These are phyloP conservation scores for Drosophila navojoa DNA, from an alignment of 1,140 invertebrate genomes.

Conservation along the genomic window DNA sequence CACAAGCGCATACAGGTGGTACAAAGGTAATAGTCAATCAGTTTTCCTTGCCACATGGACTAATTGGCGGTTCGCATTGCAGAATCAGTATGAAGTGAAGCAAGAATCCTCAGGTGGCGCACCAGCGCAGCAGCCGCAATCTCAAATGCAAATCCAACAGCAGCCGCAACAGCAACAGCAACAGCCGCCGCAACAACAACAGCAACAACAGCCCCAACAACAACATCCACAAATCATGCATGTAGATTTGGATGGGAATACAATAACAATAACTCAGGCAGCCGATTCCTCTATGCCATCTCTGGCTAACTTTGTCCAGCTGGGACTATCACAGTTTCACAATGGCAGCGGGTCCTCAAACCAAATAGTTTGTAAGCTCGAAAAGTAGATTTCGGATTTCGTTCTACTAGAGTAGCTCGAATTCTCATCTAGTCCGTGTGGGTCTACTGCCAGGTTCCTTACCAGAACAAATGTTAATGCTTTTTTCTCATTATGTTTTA, in stretches of 20 bases:
- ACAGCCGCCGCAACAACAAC: constrained; percentile 44
- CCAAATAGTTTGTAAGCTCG: constrained; percentile 59
- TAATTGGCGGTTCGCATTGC: not conserved
- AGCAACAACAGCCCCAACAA: constrained; percentile 39
- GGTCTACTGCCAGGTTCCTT: constrained; percentile 34
- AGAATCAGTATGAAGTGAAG: constrained; percentile 37
- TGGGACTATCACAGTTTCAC: constrained; percentile 72
- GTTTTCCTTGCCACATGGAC: not conserved
- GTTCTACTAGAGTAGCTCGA: constrained; percentile 19
- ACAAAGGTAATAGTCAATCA: constrained; percentile 23
- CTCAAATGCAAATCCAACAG: constrained; percentile 47
- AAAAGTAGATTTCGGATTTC: constrained; percentile 47
- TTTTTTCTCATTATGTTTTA: not conserved
- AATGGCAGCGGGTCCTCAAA: constrained; percentile 49
- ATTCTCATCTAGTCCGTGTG: constrained; percentile 53
- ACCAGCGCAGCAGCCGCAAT: constrained; percentile 10
- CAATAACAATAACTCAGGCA: constrained; percentile 78
- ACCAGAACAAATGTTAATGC: not conserved
- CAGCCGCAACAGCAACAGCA: constrained; percentile 45
- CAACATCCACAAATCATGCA: constrained; percentile 74
- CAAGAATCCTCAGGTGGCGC: constrained; percentile 36
- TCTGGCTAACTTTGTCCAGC: constrained; percentile 72
- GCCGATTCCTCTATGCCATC: constrained; percentile 69
- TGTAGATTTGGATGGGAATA: constrained; percentile 70
- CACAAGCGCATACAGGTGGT: constrained; percentile 8